phyloP scores from a whole-genome alignment of 2,797 vertebrate species.

The Graptemys geographica region DNA sequence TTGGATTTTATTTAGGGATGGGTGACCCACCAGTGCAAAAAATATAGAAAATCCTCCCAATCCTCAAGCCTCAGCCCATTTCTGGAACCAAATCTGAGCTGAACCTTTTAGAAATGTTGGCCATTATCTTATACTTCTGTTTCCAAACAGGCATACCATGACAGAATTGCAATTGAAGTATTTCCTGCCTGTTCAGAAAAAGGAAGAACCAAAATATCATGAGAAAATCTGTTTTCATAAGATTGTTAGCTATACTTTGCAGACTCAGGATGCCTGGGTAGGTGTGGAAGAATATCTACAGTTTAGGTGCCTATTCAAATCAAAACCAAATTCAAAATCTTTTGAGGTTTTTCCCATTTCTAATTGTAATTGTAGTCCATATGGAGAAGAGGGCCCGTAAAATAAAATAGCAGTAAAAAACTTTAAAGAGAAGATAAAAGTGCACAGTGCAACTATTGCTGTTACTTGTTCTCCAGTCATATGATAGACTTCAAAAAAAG shows the following conservation, averaged over 20 bases:
- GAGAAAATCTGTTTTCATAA: background rate
- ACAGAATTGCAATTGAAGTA: background rate
- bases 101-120: background rate
- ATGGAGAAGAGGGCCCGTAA: background rate
- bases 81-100: background rate
- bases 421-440: background rate
- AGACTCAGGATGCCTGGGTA: background rate
- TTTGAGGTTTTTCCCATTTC: background rate
- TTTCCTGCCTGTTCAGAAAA: background rate
- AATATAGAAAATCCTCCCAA: background rate
- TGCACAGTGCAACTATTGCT: background rate
- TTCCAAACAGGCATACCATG: background rate
- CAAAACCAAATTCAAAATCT: background rate
- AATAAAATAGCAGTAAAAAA: background rate
- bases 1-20: background rate
- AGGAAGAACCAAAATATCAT: background rate
- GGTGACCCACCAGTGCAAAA: background rate
- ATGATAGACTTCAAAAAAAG: background rate
- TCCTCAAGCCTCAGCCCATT: background rate
- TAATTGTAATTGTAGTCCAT: background rate
- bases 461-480: background rate
- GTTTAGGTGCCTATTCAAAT: background rate
- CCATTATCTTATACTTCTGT: background rate
- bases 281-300: background rate
- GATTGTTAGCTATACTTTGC: background rate